A percentile compares a stretch with the other conserved stretches of the same genome.
Evolutionary conservation across 2,888 invertebrate genomes (phyloP).

Genomic region (Tetranychus truncatus): DNA sequence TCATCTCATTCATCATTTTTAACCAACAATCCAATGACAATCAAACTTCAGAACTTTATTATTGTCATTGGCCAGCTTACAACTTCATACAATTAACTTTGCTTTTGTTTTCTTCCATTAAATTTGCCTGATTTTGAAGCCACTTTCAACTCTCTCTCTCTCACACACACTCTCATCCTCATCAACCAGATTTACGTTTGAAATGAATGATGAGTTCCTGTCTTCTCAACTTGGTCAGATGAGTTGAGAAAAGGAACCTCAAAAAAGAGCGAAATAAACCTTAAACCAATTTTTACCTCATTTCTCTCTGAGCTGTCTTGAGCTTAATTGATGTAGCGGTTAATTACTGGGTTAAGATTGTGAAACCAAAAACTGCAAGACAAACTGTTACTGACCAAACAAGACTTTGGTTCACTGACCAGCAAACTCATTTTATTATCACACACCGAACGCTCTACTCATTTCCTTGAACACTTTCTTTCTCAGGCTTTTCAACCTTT

Average conservation of each 20-base stretch:
- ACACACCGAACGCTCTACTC: background rate
- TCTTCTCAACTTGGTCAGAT: background rate
- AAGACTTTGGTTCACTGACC: background rate
- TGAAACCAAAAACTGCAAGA: background rate
- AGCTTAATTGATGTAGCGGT: background rate
- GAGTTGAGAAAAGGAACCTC: background rate
- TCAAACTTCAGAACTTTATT: too few relatives aligned
- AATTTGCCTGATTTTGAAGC: too few relatives aligned
- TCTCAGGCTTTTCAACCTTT: background rate
- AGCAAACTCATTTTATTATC: background rate
- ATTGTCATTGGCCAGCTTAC: too few relatives aligned
- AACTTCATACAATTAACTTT: background rate
- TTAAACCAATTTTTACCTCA: background rate
- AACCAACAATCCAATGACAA: background rate
- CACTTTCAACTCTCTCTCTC: constrained; percentile 3
- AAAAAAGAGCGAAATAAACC: too few relatives aligned
- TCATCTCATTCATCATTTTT: background rate
- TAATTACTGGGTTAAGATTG: background rate
- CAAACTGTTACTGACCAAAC: background rate
- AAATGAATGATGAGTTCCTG: background rate
- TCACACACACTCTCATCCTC: constrained; percentile 4
- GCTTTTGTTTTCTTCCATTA: background rate
- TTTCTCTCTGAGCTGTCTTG: background rate
- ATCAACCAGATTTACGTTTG: background rate
- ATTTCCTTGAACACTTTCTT: background rate